phyloP scores from a whole-genome alignment of 2,888 invertebrate species.

The Cremastinae sp. region DNA sequence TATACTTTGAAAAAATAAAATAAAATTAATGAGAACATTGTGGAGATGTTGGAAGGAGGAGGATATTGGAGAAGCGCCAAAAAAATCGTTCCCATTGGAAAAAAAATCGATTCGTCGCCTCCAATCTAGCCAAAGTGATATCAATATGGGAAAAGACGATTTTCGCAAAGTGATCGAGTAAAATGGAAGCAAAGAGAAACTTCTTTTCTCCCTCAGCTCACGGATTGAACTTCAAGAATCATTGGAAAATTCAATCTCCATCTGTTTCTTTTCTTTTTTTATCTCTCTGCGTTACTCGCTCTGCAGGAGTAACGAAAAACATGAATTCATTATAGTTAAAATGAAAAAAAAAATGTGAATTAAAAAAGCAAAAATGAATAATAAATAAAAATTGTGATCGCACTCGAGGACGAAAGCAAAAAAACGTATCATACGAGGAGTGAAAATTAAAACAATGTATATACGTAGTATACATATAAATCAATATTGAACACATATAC shows the following conservation, averaged over 20 bases:
- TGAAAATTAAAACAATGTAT: conserved; percentile 43
- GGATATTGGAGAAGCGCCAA: no score
- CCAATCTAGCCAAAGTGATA: no score
- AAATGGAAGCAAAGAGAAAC: no score
- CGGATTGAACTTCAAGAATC: conserved; percentile 4
- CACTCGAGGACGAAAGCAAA: conserved; percentile 15
- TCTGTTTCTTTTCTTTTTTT: conserved; percentile 16
- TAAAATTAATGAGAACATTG: conserved; percentile 20
- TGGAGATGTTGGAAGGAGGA: neutral
- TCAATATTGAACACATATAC: conserved; percentile 50
- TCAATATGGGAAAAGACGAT: no score
- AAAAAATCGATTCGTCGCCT: no score
- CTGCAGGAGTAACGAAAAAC: neutral
- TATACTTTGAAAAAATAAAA: no score
- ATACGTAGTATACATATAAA: conserved; percentile 40
- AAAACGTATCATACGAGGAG: conserved; percentile 59
- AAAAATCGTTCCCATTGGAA: no score
- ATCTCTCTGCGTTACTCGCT: conserved; percentile 11
- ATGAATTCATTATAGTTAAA: conserved; percentile 6
- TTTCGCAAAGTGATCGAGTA: no score
- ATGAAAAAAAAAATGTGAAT: neutral
- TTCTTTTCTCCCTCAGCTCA: no score
- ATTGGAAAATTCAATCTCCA: conserved; percentile 30
- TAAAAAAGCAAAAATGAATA: conserved; percentile 15
- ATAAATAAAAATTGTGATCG: conserved; percentile 46